These are phyloP conservation scores for Haemorhous mexicanus DNA, from an alignment of 2,113 vertebrate genomes.

Conservation along the genomic window DNA sequence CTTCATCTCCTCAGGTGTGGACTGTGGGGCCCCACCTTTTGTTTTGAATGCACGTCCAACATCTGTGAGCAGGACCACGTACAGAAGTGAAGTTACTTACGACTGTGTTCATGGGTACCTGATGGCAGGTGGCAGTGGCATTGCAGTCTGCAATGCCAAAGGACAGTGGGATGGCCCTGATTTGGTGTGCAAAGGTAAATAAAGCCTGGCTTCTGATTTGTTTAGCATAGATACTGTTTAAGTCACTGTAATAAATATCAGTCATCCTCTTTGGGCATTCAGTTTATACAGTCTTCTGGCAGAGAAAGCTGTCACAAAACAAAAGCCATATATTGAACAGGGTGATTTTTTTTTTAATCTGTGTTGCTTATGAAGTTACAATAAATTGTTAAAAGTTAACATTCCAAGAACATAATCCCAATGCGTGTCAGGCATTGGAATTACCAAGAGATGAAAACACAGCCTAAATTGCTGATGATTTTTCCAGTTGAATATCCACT, in stretches of 20 bases:
- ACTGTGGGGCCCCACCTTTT: slow-evolving; percentile 59
- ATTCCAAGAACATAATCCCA: neutral
- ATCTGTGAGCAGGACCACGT: neutral
- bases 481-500: neutral
- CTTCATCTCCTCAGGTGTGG: slow-evolving; percentile 18
- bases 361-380: neutral
- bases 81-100: slow-evolving; percentile 50
- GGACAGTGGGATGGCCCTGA: slow-evolving; percentile 52
- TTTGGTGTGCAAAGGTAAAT: slow-evolving; percentile 65
- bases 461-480: neutral
- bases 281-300: neutral
- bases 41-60: slow-evolving; percentile 5
- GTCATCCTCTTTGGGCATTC: neutral
- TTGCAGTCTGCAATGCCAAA: slow-evolving; percentile 42
- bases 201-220: neutral
- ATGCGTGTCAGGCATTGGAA: neutral
- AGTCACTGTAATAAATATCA: neutral
- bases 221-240: neutral
- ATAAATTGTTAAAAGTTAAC: neutral
- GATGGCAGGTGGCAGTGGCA: neutral
- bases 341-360: neutral
- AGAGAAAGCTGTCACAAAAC: neutral
- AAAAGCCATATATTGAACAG: neutral
- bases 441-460: neutral
- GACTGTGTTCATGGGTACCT: slow-evolving; percentile 33